A percentile compares a stretch with the other conserved stretches of the same genome.
phyloP scores from a whole-genome alignment of 2,888 invertebrate genomes.

The Athalia rosae region DNA sequence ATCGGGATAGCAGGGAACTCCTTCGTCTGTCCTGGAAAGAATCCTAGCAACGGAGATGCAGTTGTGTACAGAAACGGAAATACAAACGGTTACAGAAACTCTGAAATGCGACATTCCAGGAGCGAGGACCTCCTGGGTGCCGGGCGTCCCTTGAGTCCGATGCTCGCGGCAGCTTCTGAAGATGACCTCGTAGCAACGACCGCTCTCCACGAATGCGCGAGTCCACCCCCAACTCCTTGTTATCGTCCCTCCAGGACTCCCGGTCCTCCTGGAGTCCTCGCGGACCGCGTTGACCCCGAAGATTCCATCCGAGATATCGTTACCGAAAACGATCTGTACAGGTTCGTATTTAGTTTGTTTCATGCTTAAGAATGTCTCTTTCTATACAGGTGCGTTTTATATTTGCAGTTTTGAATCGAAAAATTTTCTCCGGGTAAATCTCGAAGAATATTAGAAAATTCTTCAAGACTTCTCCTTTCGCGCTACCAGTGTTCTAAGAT shows the following conservation, averaged over 20 bases:
- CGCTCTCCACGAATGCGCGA: conserved; percentile 60
- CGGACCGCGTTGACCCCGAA: conserved; percentile 78
- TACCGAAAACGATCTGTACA: conserved; percentile 79
- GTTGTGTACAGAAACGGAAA: conserved; percentile 50
- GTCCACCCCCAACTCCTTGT: conserved; percentile 51
- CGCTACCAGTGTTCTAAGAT: too few relatives aligned
- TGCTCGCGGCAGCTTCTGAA: conserved; percentile 66
- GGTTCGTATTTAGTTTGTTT: conserved; percentile 69
- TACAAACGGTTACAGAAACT: conserved; percentile 59
- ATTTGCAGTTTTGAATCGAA: neutral
- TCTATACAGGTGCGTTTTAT: neutral
- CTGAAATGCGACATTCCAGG: conserved; percentile 69
- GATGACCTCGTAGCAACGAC: conserved; percentile 69
- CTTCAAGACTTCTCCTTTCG: neutral
- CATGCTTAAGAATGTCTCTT: conserved; percentile 7
- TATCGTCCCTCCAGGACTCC: conserved; percentile 60
- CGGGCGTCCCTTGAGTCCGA: conserved; percentile 60
- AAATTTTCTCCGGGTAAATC: neutral
- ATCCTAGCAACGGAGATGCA: conserved; percentile 52
- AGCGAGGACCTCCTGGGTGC: conserved; percentile 69
- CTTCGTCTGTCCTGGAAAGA: conserved; percentile 52
- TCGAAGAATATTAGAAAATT: neutral
- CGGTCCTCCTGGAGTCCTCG: conserved; percentile 60
- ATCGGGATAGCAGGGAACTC: conserved; percentile 57
- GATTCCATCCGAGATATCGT: conserved; percentile 80